Conservation (phyloP, 2,113 vertebrate genomes). For the Albula glossodonta region DNA sequence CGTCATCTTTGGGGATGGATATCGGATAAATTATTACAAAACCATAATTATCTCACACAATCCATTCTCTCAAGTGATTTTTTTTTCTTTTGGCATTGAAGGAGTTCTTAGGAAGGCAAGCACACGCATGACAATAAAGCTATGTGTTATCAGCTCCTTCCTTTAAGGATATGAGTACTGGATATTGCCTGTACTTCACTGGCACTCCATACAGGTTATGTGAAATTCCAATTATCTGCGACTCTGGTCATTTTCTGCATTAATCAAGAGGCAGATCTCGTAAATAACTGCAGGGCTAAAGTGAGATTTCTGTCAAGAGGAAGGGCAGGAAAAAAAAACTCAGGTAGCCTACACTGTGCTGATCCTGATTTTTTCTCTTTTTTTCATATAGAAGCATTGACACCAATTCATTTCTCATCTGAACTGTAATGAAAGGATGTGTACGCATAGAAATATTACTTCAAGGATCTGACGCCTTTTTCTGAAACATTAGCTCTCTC, state of each 20-base stretch:
- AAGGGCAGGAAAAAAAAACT: not conserved
- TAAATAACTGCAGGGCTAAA: not conserved
- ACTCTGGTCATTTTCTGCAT: not conserved
- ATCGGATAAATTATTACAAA: conserved; percentile 45
- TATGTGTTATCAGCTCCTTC: conserved; percentile 62
- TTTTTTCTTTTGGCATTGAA: conserved; percentile 26
- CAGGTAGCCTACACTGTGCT: not conserved
- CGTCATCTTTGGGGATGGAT: conserved; percentile 57
- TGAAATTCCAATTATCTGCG: conserved; percentile 8
- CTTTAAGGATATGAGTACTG: conserved; percentile 32
- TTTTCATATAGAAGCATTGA: not conserved
- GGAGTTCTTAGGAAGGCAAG: conserved; percentile 53
- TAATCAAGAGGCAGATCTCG: not conserved
- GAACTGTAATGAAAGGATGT: not conserved
- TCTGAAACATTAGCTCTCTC: not conserved
- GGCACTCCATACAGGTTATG: conserved; percentile 4
- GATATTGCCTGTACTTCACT: not conserved
- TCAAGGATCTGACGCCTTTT: not conserved
- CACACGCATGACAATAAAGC: conserved; percentile 47
- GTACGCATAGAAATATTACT: not conserved
- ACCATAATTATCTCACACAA: conserved; percentile 53
- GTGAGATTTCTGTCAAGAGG: not conserved
- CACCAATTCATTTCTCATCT: not conserved
- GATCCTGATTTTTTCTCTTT: not conserved
- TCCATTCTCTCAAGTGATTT: conserved; percentile 41